Evolutionary conservation across 2,797 vertebrate genomes (phyloP), one percentile per base, ranked within the genome.

Genomic region (Rhynchotus rufescens): DNA sequence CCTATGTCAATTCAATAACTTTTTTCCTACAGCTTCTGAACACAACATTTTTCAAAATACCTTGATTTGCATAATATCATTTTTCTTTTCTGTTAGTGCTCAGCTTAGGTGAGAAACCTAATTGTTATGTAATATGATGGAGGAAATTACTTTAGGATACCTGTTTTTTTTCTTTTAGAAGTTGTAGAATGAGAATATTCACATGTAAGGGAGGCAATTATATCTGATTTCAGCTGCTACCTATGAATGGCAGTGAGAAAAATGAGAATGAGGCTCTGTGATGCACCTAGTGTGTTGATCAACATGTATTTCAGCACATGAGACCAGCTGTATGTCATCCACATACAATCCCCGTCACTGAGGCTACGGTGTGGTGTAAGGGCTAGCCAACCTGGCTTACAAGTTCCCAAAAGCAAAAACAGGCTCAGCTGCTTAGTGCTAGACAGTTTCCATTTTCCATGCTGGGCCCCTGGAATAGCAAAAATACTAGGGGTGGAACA

Each of bases 81-180:
- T 75, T 6, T 4, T 92, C 7, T 34, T 80, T 26, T 82, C 52
- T 75, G 0, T 40, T 84, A 56, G 40, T 86, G 26, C 67, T 80
- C 72, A 73, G 6, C 49, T 64, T 54, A 74, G 67, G 34, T 74
- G 6, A 3, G 61, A 80, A 89, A 75, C 44, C 38, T 72, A 52
- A 51, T 88, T 92, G 47, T 82, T 69, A 20, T 11, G 26, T 56
- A 47, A 11, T 40, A 9, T 32, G 11, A 59, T 80, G 26, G 42
- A 4, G 36, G 17, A 34, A 28, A 13, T 78, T 68, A 57, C 16
- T 56, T 61, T 64, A 83, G 30, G 66, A 59, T 49, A 45, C 3
- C 84, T 61, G 32, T 71, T 81, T 81, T 81, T 81, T 90, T 80
- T 71, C 13, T 72, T 72, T 90, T 80, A 51, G 42, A 72, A 83